Conservation (phyloP, 2,797 vertebrate genomes). For the Arvicola amphibius region DNA sequence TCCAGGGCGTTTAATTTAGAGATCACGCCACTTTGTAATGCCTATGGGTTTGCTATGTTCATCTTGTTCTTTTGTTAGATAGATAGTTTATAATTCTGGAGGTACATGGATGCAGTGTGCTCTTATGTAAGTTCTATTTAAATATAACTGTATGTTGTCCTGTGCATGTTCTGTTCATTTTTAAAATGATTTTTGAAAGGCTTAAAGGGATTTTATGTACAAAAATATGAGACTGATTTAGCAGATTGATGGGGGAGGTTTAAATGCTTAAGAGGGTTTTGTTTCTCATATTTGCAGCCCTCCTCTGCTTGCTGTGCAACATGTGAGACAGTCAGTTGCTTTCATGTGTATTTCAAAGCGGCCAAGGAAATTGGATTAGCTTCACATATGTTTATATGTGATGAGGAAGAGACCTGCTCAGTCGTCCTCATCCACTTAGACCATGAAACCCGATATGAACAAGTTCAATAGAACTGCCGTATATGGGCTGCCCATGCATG, state of each 20-base stretch:
- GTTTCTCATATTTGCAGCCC: not conserved
- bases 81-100: slow-evolving; percentile 64
- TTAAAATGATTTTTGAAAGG: slow-evolving; percentile 54
- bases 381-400: not conserved
- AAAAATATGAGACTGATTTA: slow-evolving; percentile 10
- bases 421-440: no score
- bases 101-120: slow-evolving; percentile 9
- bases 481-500: no score
- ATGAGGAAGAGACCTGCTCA: no score
- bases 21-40: slow-evolving; percentile 16
- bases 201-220: slow-evolving; percentile 26
- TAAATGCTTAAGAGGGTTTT: slow-evolving; percentile 38
- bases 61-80: slow-evolving; percentile 11
- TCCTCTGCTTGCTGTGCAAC: slow-evolving; percentile 25
- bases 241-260: not conserved
- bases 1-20: not conserved
- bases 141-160: slow-evolving; percentile 54
- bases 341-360: slow-evolving; percentile 2
- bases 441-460: no score
- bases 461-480: no score
- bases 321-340: not conserved
- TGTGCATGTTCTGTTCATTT: slow-evolving; percentile 48
- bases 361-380: not conserved
- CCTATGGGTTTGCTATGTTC: not conserved
- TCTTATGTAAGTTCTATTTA: slow-evolving; percentile 60